Conservation (phyloP, 2,888 invertebrate genomes). For the Hirtodrosophila confusa region DNA sequence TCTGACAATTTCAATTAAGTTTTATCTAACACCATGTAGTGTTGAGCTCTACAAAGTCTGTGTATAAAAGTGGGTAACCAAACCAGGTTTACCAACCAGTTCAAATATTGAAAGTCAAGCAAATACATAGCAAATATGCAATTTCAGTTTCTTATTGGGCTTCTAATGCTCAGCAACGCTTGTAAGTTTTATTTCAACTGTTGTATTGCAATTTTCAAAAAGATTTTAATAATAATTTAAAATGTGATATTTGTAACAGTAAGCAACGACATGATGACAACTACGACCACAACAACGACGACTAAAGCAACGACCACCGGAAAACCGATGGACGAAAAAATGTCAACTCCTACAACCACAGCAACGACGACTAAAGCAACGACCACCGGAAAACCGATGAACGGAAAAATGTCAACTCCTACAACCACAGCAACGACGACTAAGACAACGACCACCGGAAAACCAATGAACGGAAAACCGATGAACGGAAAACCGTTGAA, state of each 20-base stretch:
- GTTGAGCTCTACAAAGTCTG: background rate
- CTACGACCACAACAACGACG: no score
- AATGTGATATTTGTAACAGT: no score
- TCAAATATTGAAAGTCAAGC: background rate
- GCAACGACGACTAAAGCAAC: background rate
- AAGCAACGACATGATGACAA: no score
- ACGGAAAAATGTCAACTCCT: no score
- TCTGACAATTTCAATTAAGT: slow-evolving; percentile 39
- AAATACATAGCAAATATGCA: slow-evolving; percentile 4
- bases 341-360: no score
- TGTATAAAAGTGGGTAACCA: slow-evolving; percentile 23
- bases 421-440: no score
- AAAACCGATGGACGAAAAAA: no score
- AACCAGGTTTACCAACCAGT: slow-evolving; percentile 3
- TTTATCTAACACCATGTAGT: slow-evolving; percentile 27
- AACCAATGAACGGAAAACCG: background rate
- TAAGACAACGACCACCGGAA: background rate
- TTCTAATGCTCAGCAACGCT: slow-evolving; percentile 10
- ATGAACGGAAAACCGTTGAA: no score
- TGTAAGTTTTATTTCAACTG: slow-evolving; percentile 12
- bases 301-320: no score
- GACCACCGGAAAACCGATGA: background rate
- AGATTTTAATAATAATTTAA: no score
- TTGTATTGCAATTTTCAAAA: no score
- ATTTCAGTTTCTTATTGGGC: background rate